Conservation (phyloP, 2,113 vertebrate genomes). For the Agapornis roseicollis region DNA sequence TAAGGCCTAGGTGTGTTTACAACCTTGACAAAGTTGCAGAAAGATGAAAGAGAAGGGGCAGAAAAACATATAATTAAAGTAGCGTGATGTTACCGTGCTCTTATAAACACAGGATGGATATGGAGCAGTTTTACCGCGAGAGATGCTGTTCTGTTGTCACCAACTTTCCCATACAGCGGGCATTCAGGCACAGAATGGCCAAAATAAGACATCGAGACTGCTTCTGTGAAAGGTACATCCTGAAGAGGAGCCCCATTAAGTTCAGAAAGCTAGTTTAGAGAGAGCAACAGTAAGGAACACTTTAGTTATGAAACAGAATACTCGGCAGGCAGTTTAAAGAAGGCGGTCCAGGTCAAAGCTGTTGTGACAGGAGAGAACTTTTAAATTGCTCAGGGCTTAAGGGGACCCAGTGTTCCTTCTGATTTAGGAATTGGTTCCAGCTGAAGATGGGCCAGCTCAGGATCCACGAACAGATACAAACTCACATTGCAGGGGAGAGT, state of each 20-base stretch:
- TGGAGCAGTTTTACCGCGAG: neutral
- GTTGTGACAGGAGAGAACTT: slow-evolving; percentile 38
- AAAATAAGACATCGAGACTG: neutral
- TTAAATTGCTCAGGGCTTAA: slow-evolving; percentile 38
- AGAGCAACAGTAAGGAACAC: neutral
- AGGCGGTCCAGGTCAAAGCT: slow-evolving; percentile 25
- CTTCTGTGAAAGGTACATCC: neutral
- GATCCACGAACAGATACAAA: neutral
- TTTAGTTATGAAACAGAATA: slow-evolving; percentile 38
- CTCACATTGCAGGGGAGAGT: neutral
- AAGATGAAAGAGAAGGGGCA: slow-evolving; percentile 54
- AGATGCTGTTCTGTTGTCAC: neutral
- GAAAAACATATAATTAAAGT: slow-evolving; percentile 65
- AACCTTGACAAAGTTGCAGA: slow-evolving; percentile 51
- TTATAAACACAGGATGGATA: neutral
- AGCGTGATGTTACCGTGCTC: slow-evolving; percentile 13
- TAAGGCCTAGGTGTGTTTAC: slow-evolving; percentile 63
- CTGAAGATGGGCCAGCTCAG: slow-evolving; percentile 14
- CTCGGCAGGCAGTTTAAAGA: slow-evolving; percentile 28
- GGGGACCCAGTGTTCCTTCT: slow-evolving; percentile 26
- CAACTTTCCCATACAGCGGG: neutral
- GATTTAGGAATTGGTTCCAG: neutral
- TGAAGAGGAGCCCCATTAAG: neutral
- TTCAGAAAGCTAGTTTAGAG: neutral
- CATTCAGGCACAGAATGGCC: neutral